Evolutionary conservation across 2,888 invertebrate species (phyloP), one percentile per base, ranked within the genome.

Genomic region (Lingula anatina): DNA sequence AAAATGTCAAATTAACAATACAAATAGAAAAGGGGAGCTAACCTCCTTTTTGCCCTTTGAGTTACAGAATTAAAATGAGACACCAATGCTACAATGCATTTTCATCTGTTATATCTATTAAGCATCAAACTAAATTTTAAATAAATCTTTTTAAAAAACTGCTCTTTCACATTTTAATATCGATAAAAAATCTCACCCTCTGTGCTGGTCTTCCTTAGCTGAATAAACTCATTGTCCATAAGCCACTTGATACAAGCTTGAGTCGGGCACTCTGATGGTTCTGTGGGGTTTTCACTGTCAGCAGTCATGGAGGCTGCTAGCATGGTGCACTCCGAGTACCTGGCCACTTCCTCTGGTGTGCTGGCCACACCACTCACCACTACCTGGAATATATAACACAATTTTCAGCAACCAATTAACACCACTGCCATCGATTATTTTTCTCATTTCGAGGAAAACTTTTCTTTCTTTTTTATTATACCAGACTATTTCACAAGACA

Each of bases 281-380:
- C 42, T 2, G 53, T 57, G 12, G 53, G 53, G 20, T 46, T 47
- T n/a, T 56, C 55, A 26, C 64, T 50, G 23, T 69, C 64, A 54
- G 76, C 65, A 52, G 79, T 75, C 24, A 72, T 49, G 9, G 73
- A 72, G 20, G 78, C 74, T 23, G 82, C 80, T 40, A 86, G 73
- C 57, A 94, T 80, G 3, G 93, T 94, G 71, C 90, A 92, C 57
- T 83, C 83, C 0, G 86, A 83, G 76, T 94, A 96, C 27, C 83
- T 71, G 46, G 84, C 79, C 21, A 95, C 82, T 66, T 95, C 90
- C 23, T 78, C 76, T 5, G 83, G 83, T 1, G 85, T 85, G 51
- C 82, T 82, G 0, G 89, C 88, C 9, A 89, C 86, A 62, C 90
- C 88, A 70, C 91, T 90, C 0, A 93, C 91, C 54, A 95, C 87